Conservation (phyloP, 1,140 invertebrate species). For the Tetraneura akinire region DNA sequence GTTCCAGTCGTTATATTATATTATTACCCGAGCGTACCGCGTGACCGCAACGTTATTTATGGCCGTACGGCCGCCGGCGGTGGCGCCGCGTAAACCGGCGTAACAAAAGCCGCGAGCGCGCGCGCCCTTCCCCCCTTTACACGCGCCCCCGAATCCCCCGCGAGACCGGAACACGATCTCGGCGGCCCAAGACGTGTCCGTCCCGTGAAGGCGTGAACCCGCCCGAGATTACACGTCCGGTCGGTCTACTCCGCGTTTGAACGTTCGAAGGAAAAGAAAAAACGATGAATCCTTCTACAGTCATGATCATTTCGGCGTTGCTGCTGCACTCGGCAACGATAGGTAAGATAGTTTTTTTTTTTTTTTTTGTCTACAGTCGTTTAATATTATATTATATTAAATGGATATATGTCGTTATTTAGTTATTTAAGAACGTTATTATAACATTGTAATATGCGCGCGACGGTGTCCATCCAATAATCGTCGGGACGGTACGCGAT, state of each 20-base stretch:
- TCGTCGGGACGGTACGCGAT: too few species aligned
- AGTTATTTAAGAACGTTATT: background rate
- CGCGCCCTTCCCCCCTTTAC: background rate
- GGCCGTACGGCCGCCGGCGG: background rate
- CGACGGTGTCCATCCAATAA: background rate
- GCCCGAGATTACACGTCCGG: too few species aligned
- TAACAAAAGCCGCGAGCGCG: background rate
- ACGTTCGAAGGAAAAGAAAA: too few species aligned
- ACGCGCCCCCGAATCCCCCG: background rate
- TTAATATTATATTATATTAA: background rate
- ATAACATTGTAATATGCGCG: background rate
- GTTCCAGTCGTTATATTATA: too few species aligned
- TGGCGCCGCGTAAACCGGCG: slow-evolving; percentile 28
- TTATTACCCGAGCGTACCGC: too few species aligned
- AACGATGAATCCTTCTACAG: background rate
- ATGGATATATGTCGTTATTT: background rate
- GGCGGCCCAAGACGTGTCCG: too few species aligned
- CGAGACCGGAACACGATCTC: background rate
- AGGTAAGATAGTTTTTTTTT: background rate
- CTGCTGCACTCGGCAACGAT: slow-evolving; percentile 22
- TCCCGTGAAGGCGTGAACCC: too few species aligned
- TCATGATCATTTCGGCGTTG: background rate
- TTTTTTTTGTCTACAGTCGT: too few species aligned
- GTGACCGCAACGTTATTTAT: background rate
- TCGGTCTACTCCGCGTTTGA: too few species aligned